Conservation (phyloP, 2,797 vertebrate species). For the Gymnocypris eckloni region DNA sequence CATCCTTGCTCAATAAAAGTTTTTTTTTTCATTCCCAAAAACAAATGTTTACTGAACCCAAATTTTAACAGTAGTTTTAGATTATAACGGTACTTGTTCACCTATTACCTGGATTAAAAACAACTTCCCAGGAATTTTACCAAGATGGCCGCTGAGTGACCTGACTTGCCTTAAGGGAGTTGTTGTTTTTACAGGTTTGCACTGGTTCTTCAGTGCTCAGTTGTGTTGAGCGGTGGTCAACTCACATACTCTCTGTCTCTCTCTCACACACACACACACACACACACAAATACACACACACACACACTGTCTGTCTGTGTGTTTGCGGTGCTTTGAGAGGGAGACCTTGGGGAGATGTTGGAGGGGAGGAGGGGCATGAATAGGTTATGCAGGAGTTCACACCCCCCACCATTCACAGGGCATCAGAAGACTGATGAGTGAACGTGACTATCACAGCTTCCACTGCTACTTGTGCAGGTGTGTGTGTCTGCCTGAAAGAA, state of each 20-base stretch:
- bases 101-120: neutral
- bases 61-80: neutral
- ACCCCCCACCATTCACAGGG: conserved; percentile 28
- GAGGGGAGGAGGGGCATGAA: conserved; percentile 29
- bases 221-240: neutral
- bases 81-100: neutral
- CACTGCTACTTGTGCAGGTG: conserved; percentile 30
- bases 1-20: neutral
- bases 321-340: conserved; percentile 21
- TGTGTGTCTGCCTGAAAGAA: conserved; percentile 41
- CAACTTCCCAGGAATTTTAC: neutral
- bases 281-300: neutral
- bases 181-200: neutral
- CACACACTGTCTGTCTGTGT: neutral
- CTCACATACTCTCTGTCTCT: neutral
- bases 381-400: conserved; percentile 50
- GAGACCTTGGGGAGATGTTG: conserved; percentile 12
- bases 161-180: neutral
- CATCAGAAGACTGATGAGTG: conserved; percentile 45
- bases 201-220: neutral
- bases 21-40: neutral
- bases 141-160: conserved; percentile 7
- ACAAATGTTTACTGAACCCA: neutral
- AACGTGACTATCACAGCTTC: conserved; percentile 55
- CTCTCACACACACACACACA: neutral